phyloP scores from a whole-genome alignment of 1,140 invertebrate species.

The Bombus sibiricus region DNA sequence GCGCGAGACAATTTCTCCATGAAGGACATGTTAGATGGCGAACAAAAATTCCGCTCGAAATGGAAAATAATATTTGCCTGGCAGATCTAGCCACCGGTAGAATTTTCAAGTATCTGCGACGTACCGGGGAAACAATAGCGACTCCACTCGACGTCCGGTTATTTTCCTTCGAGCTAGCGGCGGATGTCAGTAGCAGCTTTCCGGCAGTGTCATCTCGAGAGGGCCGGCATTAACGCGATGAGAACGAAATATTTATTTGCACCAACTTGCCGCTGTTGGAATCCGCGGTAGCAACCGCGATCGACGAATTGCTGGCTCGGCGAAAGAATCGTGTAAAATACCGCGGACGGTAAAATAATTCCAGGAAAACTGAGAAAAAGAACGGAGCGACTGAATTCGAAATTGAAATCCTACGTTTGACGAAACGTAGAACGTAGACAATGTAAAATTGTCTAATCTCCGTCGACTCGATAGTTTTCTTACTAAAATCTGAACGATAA shows the following conservation, averaged over 20 bases:
- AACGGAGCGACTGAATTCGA: too few relatives aligned
- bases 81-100: not conserved
- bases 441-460: too few relatives aligned
- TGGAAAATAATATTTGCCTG: slow-evolving; percentile 29
- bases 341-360: too few relatives aligned
- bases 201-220: slow-evolving; percentile 17
- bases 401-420: too few relatives aligned
- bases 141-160: slow-evolving; percentile 47
- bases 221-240: not conserved
- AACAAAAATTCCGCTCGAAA: slow-evolving; percentile 2
- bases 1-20: not conserved
- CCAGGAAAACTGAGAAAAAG: too few relatives aligned
- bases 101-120: slow-evolving; percentile 27
- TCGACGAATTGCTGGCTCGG: not conserved
- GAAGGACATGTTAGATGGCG: not conserved
- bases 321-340: not conserved
- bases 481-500: too few relatives aligned
- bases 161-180: slow-evolving; percentile 36
- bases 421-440: too few relatives aligned
- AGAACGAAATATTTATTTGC: slow-evolving; percentile 35
- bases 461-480: too few relatives aligned
- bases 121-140: slow-evolving; percentile 37
- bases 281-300: not conserved
- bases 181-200: slow-evolving; percentile 41
- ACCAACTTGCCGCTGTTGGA: not conserved